Percentiles rank a stretch among this genome's conserved stretches.
These are phyloP conservation scores for Anorthoa munda DNA, from an alignment of 2,888 invertebrate species.

Conservation along the genomic window DNA sequence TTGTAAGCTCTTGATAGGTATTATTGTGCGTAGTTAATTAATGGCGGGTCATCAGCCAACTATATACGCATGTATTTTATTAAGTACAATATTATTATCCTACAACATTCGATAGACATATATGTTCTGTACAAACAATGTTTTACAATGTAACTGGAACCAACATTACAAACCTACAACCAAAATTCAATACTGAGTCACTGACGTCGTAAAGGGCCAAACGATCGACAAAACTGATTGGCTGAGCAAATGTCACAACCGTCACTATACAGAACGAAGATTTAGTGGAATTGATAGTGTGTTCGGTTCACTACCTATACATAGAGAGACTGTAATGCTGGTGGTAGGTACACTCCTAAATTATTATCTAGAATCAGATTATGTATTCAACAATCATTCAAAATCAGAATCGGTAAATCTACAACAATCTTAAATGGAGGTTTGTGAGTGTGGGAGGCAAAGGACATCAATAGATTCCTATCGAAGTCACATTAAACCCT, in stretches of 20 bases:
- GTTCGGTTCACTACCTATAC: slow-evolving; percentile 1
- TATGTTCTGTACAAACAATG: slow-evolving; percentile 2
- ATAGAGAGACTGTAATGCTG: background rate
- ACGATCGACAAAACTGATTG: slow-evolving; percentile 53
- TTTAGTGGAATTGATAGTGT: slow-evolving; percentile 48
- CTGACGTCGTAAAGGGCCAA: slow-evolving; percentile 26
- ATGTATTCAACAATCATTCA: slow-evolving; percentile 34
- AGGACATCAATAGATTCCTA: slow-evolving; percentile 45
- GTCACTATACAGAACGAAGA: slow-evolving; percentile 21
- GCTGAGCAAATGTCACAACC: slow-evolving; percentile 49
- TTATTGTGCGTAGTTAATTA: slow-evolving; percentile 35
- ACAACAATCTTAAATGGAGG: slow-evolving; percentile 16
- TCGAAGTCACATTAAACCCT: slow-evolving; percentile 32
- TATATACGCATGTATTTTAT: background rate
- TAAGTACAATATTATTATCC: background rate
- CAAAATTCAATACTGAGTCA: slow-evolving; percentile 48
- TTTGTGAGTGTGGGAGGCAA: slow-evolving; percentile 34
- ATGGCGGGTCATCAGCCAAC: background rate
- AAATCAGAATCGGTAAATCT: slow-evolving; percentile 25
- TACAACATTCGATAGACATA: background rate
- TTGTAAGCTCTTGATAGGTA: slow-evolving; percentile 27
- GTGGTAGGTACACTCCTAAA: background rate
- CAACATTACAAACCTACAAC: background rate
- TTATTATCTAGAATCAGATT: slow-evolving; percentile 31
- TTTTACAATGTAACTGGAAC: background rate